Percentiles rank a stretch among this genome's conserved stretches.
Conservation (phyloP, 2,113 vertebrate species). For the Erythrocercus mccallii region DNA sequence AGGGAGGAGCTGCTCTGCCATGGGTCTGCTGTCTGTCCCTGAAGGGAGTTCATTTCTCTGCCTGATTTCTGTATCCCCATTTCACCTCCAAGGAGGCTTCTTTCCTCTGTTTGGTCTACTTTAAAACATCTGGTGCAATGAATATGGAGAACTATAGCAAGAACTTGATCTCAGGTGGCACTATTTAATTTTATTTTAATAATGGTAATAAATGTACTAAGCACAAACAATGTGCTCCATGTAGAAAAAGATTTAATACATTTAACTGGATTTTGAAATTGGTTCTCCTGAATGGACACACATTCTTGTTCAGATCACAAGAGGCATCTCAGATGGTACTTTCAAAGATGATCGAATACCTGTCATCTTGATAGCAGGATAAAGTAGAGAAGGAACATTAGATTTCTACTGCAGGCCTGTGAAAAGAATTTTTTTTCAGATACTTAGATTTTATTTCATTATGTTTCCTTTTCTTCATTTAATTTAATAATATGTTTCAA, state of each 20-base stretch:
- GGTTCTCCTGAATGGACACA: background rate
- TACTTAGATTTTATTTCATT: slow-evolving; percentile 56
- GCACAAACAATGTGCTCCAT: background rate
- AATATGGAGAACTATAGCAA: background rate
- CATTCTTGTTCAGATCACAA: slow-evolving; percentile 5
- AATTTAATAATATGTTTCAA: slow-evolving; percentile 61
- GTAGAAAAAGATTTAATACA: background rate
- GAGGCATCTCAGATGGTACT: slow-evolving; percentile 18
- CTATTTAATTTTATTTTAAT: background rate
- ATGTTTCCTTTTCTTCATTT: slow-evolving; percentile 43
- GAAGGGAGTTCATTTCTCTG: background rate
- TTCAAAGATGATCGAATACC: slow-evolving; percentile 8
- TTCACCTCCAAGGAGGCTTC: background rate
- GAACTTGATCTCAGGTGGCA: background rate
- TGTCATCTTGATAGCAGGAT: slow-evolving; percentile 5
- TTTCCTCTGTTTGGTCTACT: background rate
- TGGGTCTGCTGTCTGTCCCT: background rate
- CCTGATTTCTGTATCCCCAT: background rate
- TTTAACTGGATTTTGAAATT: slow-evolving; percentile 14
- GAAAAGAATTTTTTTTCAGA: slow-evolving; percentile 14
- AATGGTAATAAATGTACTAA: background rate
- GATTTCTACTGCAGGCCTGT: background rate
- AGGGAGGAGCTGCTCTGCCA: background rate
- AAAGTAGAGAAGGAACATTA: slow-evolving; percentile 28
- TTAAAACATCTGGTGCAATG: background rate